Conservation (phyloP, 2,113 vertebrate genomes). For the Saguinus imperator region DNA sequence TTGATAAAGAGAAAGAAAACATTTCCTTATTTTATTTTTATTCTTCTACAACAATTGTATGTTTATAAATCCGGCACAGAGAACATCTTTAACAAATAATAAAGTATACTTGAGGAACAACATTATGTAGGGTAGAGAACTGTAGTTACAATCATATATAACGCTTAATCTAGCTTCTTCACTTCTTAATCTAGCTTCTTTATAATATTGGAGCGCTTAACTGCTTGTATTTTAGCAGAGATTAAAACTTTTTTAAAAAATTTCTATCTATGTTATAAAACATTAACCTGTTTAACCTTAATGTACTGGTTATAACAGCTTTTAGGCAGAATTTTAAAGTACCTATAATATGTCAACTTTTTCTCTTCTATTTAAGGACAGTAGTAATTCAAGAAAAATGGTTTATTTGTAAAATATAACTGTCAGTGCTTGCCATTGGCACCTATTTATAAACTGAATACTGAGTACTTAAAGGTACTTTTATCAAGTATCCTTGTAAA, state of each 20-base stretch:
- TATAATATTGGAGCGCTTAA: slow-evolving; percentile 37
- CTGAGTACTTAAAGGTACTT: slow-evolving; percentile 70
- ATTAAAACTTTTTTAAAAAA: slow-evolving; percentile 42
- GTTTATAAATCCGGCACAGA: not conserved
- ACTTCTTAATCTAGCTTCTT: not conserved
- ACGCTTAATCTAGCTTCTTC: not conserved
- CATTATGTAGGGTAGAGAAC: not conserved
- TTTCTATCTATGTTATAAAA: slow-evolving; percentile 43
- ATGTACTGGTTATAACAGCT: slow-evolving; percentile 21
- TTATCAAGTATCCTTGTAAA: slow-evolving; percentile 68
- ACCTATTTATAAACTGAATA: slow-evolving; percentile 62
- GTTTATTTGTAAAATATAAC: slow-evolving; percentile 70
- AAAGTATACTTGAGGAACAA: not conserved
- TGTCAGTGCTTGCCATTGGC: slow-evolving; percentile 76
- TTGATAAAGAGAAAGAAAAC: slow-evolving; percentile 25
- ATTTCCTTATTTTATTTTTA: not conserved
- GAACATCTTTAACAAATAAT: not conserved
- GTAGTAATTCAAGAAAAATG: slow-evolving; percentile 45
- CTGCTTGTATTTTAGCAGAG: not conserved
- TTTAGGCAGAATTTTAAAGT: slow-evolving; percentile 64
- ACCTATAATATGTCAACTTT: slow-evolving; percentile 10
- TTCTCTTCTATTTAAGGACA: slow-evolving; percentile 58
- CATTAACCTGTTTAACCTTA: slow-evolving; percentile 8
- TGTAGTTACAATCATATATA: not conserved
- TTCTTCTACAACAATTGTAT: not conserved